Evolutionary conservation across 2,888 invertebrate species (phyloP), one percentile per base, ranked within the genome.

Genomic region (Caenorhabditis plicata): DNA sequence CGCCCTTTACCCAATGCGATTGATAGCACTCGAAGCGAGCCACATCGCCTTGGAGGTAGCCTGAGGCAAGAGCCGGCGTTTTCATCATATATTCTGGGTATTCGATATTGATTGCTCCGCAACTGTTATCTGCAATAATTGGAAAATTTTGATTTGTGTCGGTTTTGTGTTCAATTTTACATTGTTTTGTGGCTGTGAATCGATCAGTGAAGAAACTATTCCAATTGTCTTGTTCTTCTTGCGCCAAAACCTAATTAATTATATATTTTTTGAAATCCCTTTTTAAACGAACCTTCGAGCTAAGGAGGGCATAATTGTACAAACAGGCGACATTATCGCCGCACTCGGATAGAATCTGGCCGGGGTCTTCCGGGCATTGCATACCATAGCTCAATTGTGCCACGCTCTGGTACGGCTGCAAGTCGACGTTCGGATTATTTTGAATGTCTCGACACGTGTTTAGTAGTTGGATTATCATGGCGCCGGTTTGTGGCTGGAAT

Each of bases 71-170:
- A 2, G 78, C 74, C 22, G 78, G 76, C 2, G 69, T 71, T 54
- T 78, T 78, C 58, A 72, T 72, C 72, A 80, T 65, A 56, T 78
- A 80, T 49, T 80, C 79, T 3, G 80, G 80, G 36, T 77, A 80
- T 43, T 80, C 80, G 43, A 80, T 75, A 60, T 77, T 81, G 51
- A 80, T 80, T 2, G 79, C 77, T 15, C 78, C 80, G 46, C 80
- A 80, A 43, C 71, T 73, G 60, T 80, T 79, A 65, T 75, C 77
- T 77, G 63, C 46, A 74, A 61, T 26, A 26, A 19, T 25, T 23
- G 13, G 11, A 11, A 13, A 47, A 36, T 32, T 38, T n/a, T 39
- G 7, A 45, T 7, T 19, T 35, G 26, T 27, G 8, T 9, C 7
- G 8, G 5, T 11, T 19, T 8, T 40, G 26, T 5, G 7, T 20